Evolutionary conservation across 2,888 invertebrate genomes (phyloP).

Genomic region (Drosophila austrosaltans): DNA sequence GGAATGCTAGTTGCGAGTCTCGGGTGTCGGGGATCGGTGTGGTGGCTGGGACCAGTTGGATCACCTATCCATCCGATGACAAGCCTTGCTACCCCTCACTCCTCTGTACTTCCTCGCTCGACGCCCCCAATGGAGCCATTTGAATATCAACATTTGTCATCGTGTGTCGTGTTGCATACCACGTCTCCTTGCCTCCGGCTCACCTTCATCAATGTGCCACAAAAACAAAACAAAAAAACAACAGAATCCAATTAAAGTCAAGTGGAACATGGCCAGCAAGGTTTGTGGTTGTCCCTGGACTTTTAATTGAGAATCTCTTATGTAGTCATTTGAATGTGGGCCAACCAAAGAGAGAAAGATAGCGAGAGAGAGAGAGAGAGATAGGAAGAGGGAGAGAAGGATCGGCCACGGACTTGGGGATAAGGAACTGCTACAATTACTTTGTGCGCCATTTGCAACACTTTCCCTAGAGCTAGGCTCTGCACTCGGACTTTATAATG

Average conservation of each 20-base stretch:
- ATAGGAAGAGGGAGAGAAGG: constrained; percentile 62
- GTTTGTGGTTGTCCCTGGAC: constrained; percentile 39
- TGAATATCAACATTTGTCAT: constrained; percentile 79
- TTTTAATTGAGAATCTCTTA: constrained; percentile 70
- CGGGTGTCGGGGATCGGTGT: constrained; percentile 14
- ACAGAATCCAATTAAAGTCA: constrained; percentile 77
- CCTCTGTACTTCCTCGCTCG: constrained; percentile 8
- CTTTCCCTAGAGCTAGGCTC: constrained; percentile 56
- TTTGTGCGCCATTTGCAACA: constrained; percentile 62
- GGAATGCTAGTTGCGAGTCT: constrained; percentile 72
- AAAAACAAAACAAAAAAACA: constrained; percentile 65
- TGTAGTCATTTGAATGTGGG: constrained; percentile 68
- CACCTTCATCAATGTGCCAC: constrained; percentile 59
- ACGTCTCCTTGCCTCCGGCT: constrained; percentile 48
- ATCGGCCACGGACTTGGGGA: constrained; percentile 28
- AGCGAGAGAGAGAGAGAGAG: not conserved
- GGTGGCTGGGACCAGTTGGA: constrained; percentile 19
- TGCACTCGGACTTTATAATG: not conserved
- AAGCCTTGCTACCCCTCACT: not conserved
- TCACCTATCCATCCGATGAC: constrained; percentile 17
- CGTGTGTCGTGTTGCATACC: constrained; percentile 77
- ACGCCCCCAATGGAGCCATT: constrained; percentile 68
- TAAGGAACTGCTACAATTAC: constrained; percentile 55
- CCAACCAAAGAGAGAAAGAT: constrained; percentile 39
- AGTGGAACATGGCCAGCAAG: constrained; percentile 61